These are phyloP conservation scores for Lepilemur septentrionalis DNA, from an alignment of 2,797 vertebrate genomes.

Conservation along the genomic window DNA sequence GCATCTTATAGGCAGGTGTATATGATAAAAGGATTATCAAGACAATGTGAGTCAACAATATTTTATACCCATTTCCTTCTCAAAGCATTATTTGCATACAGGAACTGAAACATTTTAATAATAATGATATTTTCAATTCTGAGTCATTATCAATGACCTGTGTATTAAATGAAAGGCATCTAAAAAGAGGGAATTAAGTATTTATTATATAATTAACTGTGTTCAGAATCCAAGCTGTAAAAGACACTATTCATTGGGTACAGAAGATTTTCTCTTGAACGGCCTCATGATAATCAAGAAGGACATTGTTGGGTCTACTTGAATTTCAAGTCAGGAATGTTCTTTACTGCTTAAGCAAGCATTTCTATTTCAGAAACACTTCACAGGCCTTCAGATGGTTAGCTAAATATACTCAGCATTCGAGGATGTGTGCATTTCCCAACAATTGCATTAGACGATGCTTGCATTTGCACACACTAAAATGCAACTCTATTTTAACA, in stretches of 20 bases:
- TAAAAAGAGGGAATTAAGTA: not conserved
- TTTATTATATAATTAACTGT: conserved; percentile 51
- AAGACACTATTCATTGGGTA: conserved; percentile 57
- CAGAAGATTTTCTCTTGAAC: conserved; percentile 23
- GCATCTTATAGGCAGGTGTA: not conserved
- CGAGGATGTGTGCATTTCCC: conserved; percentile 65
- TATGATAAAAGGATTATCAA: not conserved
- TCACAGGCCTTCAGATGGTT: conserved; percentile 74
- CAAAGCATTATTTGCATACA: not conserved
- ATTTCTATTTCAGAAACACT: conserved; percentile 71
- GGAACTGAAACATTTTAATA: conserved; percentile 26
- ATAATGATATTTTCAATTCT: not conserved
- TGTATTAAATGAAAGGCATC: conserved; percentile 54
- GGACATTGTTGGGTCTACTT: conserved; percentile 63
- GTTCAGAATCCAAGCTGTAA: conserved; percentile 47
- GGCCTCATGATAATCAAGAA: conserved; percentile 68
- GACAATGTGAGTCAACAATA: not conserved
- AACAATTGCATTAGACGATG: conserved; percentile 75
- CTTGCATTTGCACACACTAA: conserved; percentile 50
- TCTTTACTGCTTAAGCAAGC: conserved; percentile 70
- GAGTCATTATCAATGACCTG: not conserved
- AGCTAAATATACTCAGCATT: conserved; percentile 78
- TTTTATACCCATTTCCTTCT: not conserved
- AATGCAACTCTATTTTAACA: conserved; percentile 56
- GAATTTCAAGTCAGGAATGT: conserved; percentile 71